Evolutionary conservation across 2,113 vertebrate species (phyloP).

Genomic region (Mormoops blainvillei): DNA sequence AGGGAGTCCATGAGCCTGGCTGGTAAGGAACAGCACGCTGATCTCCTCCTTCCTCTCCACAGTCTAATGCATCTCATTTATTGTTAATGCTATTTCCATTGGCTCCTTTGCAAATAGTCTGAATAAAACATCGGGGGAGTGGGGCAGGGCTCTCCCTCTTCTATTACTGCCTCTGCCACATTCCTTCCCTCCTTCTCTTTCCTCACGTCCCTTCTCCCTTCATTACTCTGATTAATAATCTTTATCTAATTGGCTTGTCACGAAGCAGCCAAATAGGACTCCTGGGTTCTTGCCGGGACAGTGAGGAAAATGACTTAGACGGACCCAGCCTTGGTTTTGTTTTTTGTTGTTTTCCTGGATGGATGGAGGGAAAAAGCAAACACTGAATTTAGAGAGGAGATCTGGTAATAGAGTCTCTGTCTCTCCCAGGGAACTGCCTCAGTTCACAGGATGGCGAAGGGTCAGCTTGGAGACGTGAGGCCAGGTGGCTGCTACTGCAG

Average conservation of each 20-base stretch:
- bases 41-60: background rate
- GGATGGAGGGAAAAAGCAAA: background rate
- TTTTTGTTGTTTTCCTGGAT: slow-evolving; percentile 7
- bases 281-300: slow-evolving; percentile 1
- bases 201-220: slow-evolving; percentile 9
- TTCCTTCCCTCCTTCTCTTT: slow-evolving; percentile 33
- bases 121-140: slow-evolving; percentile 63
- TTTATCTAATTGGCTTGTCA: slow-evolving; percentile 60
- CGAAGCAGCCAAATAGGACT: slow-evolving; percentile 48
- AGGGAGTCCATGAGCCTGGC: background rate
- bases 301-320: background rate
- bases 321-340: background rate
- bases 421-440: background rate
- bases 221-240: slow-evolving; percentile 61
- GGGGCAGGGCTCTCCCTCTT: background rate
- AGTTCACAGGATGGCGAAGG: background rate
- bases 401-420: background rate
- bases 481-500: background rate
- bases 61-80: slow-evolving; percentile 58
- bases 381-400: background rate
- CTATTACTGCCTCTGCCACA: slow-evolving; percentile 8
- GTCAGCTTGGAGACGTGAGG: background rate
- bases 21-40: background rate
- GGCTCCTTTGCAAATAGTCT: slow-evolving; percentile 68
- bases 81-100: slow-evolving; percentile 66